Base-by-base conservation (phyloP, 2,888 invertebrate species). In the Cephus nigrinus region DNA sequence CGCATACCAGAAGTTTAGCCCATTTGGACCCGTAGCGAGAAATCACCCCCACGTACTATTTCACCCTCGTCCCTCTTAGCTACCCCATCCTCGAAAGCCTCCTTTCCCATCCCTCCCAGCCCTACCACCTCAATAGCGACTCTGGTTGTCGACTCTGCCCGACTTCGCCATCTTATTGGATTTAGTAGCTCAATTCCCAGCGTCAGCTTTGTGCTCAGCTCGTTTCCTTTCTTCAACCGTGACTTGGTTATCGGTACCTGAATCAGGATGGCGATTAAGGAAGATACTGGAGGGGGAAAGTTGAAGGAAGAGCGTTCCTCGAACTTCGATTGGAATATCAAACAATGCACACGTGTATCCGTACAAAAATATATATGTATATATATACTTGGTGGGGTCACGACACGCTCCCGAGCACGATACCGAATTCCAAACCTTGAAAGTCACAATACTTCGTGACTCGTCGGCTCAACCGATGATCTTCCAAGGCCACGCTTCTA, bases 401-500 rank as follows among this genome's bases (percentile, higher is more conserved):
- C 78, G 82, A 78, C 80, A 79, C 79, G 81, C 74, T 76, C 77
- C 73, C 74, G 55, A 11, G 15, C 55, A 75, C 34, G 31, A 55
- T 36, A 9, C 30, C 55, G 73, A 79, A 82, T 81, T 80, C 78
- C 74, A 69, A 35, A 77, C 79, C 76, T 76, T 75, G 76, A 78
- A 78, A 82, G 76, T 71, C 71, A 71, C 55, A 55, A 55, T 55
- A 23, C 23, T 23, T 23, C 55, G 23, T 55, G 55, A 23, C 55
- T 55, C 1, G 55, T 55, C 55, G 55, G 55, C 55, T 55, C 11
- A 55, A 55, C 55, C 23, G 55, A 55, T 23, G 84, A 83, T 80
- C 74, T 80, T 31, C 75, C 78, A 76, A 75, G 80, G 75, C 79
- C 77, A 69, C 82, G 82, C 81, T 84, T 84, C 72, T 40, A 75